Percentiles rank a stretch among this genome's conserved stretches.
phyloP scores from a whole-genome alignment of 2,113 vertebrate species.

The Balaeniceps rex region DNA sequence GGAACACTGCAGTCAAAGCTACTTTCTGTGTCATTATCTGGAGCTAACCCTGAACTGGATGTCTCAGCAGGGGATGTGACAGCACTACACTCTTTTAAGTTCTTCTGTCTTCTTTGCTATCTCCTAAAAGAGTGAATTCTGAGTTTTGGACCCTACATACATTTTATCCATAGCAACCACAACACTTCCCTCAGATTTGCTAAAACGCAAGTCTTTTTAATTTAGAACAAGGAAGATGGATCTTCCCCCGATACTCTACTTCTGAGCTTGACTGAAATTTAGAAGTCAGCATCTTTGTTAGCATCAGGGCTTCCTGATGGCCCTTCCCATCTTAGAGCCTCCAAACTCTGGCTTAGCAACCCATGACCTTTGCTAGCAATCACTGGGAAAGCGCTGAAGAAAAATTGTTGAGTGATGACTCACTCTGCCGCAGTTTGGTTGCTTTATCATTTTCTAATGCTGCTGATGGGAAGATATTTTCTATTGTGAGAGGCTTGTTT shows the following conservation, averaged over 20 bases:
- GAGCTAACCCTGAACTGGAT: neutral
- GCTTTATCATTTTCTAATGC: slow-evolving; percentile 23
- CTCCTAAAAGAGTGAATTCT: neutral
- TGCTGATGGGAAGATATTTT: slow-evolving; percentile 43
- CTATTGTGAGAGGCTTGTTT: slow-evolving; percentile 28
- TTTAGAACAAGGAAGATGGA: slow-evolving; percentile 17
- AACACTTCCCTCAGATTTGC: slow-evolving; percentile 17
- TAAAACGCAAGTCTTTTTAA: neutral
- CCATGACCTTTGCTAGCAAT: slow-evolving; percentile 4
- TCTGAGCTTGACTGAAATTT: neutral
- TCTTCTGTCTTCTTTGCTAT: neutral
- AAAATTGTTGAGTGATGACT: slow-evolving; percentile 30
- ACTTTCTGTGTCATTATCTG: neutral
- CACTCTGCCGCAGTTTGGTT: neutral
- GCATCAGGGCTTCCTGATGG: neutral
- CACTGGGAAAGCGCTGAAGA: neutral
- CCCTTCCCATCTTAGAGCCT: neutral
- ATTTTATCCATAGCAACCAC: slow-evolving; percentile 46
- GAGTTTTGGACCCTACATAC: neutral
- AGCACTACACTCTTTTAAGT: neutral
- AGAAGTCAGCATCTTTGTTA: neutral
- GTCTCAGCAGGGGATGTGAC: neutral
- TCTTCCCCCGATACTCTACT: neutral
- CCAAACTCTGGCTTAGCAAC: neutral
- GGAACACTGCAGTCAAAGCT: neutral